These are phyloP conservation scores for Carollia perspicillata DNA, from an alignment of 2,113 vertebrate species.

Conservation along the genomic window DNA sequence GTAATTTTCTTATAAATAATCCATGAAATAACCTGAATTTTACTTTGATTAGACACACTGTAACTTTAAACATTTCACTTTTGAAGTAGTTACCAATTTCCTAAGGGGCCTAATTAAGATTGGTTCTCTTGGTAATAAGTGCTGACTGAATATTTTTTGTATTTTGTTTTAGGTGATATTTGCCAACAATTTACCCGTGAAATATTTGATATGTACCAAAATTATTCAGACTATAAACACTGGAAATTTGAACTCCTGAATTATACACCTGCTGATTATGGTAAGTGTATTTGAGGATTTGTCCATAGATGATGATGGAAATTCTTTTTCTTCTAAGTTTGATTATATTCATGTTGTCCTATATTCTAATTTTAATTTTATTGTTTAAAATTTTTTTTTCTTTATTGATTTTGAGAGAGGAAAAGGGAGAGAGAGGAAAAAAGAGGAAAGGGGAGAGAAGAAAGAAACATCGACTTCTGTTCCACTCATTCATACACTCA, in stretches of 20 bases:
- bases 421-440: neutral
- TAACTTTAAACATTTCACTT: slow-evolving; percentile 54
- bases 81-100: neutral
- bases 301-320: neutral
- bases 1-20: slow-evolving; percentile 52
- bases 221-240: slow-evolving; percentile 87
- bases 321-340: slow-evolving; percentile 26
- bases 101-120: neutral
- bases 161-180: slow-evolving; percentile 89
- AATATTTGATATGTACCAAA: slow-evolving; percentile 95
- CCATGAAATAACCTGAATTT: neutral
- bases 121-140: neutral
- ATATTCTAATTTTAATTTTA: neutral
- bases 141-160: slow-evolving; percentile 4
- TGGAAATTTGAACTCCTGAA: slow-evolving; percentile 93
- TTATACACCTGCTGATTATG: slow-evolving; percentile 88
- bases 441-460: too few relatives aligned
- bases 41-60: slow-evolving; percentile 27
- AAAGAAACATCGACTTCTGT: neutral
- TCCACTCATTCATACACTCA: neutral
- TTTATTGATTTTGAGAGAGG: too few relatives aligned
- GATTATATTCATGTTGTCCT: neutral
- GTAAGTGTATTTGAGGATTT: slow-evolving; percentile 77
- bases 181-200: slow-evolving; percentile 96
- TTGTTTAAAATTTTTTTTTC: neutral